Evolutionary conservation across 2,888 invertebrate species (phyloP), one percentile per base, ranked within the genome.

Genomic region (Diarsia mendica): DNA sequence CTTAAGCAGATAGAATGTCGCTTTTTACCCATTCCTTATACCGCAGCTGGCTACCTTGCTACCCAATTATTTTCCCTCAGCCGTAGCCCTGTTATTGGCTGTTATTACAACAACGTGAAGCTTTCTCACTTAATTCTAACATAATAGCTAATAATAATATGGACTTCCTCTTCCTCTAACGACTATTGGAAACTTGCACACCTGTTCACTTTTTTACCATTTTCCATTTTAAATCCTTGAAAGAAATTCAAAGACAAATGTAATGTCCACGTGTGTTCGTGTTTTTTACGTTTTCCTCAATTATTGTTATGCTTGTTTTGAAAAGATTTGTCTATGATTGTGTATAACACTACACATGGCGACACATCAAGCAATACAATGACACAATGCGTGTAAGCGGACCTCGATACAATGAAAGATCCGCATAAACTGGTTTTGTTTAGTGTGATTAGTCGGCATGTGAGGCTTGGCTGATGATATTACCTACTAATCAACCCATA

Each of bases 41-140:
- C 69, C 65, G 51, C 81, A 49, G 60, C 28, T 66, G 74, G 75
- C 79, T 63, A 79, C 66, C 55, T 73, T 68, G 28, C 33, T 18
- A 64, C 51, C 75, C 81, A 80, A 81, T 83, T 61, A 71, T 66
- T 46, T 65, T 2, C 18, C n/a, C 49, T n/a, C 49, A 44, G 49
- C 60, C 15, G 9, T 33, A 60, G 1, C 58, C 46, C 13, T 8
- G 33, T 20, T 23, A 23, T 39, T n/a, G 39, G 39, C 55, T 23
- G 13, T 44, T 63, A 65, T 61, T 58, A 58, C 74, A 67, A 66
- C 60, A 71, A 80, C 85, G 70, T 68, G 75, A 67, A 64, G 28
- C 28, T 55, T 66, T 68, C 51, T 20, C 69, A 39, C 53, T 73
- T n/a, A 48, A 74, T 71, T 67, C 39, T 15, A 64, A 73, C 49